Evolutionary conservation across 2,797 vertebrate genomes (phyloP).

Genomic region (Spheniscus humboldti): DNA sequence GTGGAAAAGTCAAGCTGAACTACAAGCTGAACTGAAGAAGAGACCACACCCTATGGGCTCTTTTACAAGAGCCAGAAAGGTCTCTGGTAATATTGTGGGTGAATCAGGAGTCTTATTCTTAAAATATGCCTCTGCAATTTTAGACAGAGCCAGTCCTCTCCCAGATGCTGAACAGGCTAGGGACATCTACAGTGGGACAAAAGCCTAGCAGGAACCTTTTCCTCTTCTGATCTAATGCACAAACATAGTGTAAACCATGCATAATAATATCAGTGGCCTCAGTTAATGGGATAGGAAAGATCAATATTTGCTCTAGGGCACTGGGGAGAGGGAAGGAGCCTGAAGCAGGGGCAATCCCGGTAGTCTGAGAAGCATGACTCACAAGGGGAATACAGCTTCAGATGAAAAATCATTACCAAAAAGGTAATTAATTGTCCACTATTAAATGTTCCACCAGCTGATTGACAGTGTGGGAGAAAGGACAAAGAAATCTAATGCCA

Average conservation of each 20-base stretch:
- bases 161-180: fast-evolving
- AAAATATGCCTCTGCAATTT: not conserved
- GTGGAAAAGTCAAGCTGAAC: not conserved
- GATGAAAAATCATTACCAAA: not conserved
- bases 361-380: not conserved
- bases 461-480: not conserved
- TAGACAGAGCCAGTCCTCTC: not conserved
- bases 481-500: not conserved
- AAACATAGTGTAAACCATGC: not conserved
- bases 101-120: not conserved
- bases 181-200: not conserved
- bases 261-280: not conserved
- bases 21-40: not conserved
- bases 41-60: not conserved
- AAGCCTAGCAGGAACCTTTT: not conserved
- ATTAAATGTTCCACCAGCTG: not conserved
- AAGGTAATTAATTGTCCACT: not conserved
- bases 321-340: not conserved
- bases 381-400: not conserved
- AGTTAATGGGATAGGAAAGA: not conserved
- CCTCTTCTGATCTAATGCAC: not conserved
- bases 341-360: not conserved
- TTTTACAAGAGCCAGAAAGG: not conserved
- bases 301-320: no score
- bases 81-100: not conserved